A percentile compares a stretch with the other conserved stretches of the same genome.
phyloP scores from a whole-genome alignment of 2,888 invertebrate genomes.

The Torymus tubicola region DNA sequence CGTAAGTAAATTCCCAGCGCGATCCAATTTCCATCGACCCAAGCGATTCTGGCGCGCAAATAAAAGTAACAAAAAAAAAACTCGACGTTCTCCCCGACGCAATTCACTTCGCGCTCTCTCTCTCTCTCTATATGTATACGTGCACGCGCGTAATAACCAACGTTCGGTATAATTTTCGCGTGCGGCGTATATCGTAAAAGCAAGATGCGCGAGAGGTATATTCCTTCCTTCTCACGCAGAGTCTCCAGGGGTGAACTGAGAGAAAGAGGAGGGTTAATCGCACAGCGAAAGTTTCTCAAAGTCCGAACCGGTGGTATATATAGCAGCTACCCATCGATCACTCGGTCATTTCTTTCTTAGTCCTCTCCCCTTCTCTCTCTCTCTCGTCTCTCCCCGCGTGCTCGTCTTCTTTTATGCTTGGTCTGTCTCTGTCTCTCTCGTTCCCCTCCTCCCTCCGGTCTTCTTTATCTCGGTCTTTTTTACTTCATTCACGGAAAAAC shows the following conservation, averaged over 20 bases:
- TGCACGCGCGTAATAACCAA: neutral
- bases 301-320: constrained; percentile 12
- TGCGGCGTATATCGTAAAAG: neutral
- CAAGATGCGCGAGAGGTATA: constrained; percentile 7
- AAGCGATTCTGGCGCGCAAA: too few relatives aligned
- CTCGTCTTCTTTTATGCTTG: neutral
- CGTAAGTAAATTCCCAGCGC: too few relatives aligned
- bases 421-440: neutral
- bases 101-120: too few relatives aligned
- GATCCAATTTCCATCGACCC: too few relatives aligned
- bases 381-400: too few relatives aligned
- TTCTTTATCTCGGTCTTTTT: constrained; percentile 33
- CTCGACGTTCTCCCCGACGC: too few relatives aligned
- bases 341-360: constrained; percentile 27
- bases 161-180: constrained; percentile 9
- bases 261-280: neutral
- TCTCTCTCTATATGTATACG: too few relatives aligned
- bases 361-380: neutral
- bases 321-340: constrained; percentile 41
- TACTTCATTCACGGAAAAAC: constrained; percentile 35
- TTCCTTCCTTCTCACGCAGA: neutral
- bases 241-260: neutral
- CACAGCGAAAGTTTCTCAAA: constrained; percentile 18
- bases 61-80: too few relatives aligned
- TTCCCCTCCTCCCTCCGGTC: neutral